A percentile compares a stretch with the other conserved stretches of the same genome.
Evolutionary conservation across 2,797 vertebrate genomes (phyloP).

Genomic region (Otolemur crassicaudatus): DNA sequence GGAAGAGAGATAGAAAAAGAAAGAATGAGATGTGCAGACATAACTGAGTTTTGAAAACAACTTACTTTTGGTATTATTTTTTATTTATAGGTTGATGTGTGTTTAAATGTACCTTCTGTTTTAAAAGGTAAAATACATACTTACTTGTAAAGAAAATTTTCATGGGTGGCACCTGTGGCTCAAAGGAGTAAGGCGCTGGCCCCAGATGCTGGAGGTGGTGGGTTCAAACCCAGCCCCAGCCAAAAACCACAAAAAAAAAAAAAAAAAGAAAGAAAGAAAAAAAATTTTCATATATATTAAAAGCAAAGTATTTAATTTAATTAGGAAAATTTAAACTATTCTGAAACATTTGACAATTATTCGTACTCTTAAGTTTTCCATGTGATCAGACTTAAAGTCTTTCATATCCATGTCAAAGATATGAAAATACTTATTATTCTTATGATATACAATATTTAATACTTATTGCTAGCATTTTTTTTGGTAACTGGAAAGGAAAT

Average conservation of each 20-base stretch:
- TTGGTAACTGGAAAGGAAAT: background rate
- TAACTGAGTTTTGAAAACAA: background rate
- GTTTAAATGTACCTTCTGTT: background rate
- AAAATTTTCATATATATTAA: background rate
- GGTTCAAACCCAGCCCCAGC: too few relatives aligned
- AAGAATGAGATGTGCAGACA: background rate
- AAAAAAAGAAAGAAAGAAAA: background rate
- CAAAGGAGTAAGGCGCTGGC: too few relatives aligned
- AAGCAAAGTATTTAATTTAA: background rate
- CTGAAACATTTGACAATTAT: background rate
- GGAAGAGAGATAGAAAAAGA: background rate
- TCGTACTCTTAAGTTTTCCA: background rate
- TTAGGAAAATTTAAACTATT: background rate
- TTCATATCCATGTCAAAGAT: background rate
- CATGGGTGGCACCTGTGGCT: too few relatives aligned
- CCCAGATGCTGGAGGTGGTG: too few relatives aligned
- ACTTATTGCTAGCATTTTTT: background rate
- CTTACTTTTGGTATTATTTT: background rate
- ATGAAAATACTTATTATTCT: background rate
- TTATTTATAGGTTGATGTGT: background rate
- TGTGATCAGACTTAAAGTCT: background rate
- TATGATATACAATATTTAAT: background rate
- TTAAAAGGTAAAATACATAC: background rate
- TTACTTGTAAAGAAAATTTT: background rate
- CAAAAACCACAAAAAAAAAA: too few relatives aligned